Conservation (phyloP, 2,113 vertebrate species). For the Gasterosteus aculeatus region DNA sequence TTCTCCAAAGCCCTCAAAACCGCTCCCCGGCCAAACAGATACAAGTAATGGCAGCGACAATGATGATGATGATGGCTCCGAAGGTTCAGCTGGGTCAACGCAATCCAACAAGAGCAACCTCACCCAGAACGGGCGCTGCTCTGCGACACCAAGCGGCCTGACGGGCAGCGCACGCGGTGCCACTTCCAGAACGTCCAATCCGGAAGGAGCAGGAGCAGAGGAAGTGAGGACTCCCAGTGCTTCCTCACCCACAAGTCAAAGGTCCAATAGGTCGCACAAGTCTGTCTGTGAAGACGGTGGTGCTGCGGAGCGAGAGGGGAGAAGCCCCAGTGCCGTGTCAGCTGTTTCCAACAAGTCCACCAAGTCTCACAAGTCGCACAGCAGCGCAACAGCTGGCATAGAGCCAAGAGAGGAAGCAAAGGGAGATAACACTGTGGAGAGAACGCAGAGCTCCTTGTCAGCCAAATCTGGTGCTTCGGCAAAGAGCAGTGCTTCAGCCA, state of each 20-base stretch:
- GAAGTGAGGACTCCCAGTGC: conserved; percentile 36
- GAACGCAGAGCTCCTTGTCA: conserved; percentile 54
- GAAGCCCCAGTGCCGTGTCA: conserved; percentile 46
- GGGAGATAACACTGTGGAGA: conserved; percentile 25
- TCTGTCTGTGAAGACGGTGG: conserved; percentile 21
- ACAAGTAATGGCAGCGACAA: conserved; percentile 15
- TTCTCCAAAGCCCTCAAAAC: conserved; percentile 15
- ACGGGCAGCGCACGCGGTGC: conserved; percentile 34
- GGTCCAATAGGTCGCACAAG: conserved; percentile 46
- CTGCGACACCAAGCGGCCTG: conserved; percentile 31
- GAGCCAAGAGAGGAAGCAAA: conserved; percentile 31
- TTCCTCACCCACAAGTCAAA: conserved; percentile 43
- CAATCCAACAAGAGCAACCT: conserved; percentile 64
- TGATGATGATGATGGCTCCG: conserved; percentile 34
- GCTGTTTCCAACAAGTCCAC: conserved; percentile 48
- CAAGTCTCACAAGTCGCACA: conserved; percentile 49
- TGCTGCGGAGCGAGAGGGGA: conserved; percentile 17
- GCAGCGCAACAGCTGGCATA: not conserved
- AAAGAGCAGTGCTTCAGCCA: conserved; percentile 35
- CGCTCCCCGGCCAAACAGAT: conserved; percentile 12
- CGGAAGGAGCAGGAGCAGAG: conserved; percentile 24
- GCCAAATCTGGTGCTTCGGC: conserved; percentile 48
- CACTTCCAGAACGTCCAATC: conserved; percentile 41
- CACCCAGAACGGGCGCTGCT: conserved; percentile 31
- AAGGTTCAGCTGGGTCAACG: conserved; percentile 43